Evolutionary conservation across 2,888 invertebrate genomes (phyloP).

Genomic region (Polyploca ridens): DNA sequence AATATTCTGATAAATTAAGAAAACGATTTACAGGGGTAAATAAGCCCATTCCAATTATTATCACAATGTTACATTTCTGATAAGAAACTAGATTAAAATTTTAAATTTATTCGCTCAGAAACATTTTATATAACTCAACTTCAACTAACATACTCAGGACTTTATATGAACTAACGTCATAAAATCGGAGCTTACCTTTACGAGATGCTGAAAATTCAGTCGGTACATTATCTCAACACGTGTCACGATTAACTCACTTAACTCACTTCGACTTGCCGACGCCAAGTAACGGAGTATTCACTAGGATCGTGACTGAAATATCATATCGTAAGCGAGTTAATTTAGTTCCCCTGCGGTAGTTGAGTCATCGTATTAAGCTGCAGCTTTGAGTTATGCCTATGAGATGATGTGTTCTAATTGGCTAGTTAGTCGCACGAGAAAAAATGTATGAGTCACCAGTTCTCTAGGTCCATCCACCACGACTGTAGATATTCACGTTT

Average conservation of each 20-base stretch:
- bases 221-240: conserved; percentile 59
- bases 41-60: not conserved
- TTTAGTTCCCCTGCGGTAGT: conserved; percentile 44
- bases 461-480: too few relatives aligned
- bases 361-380: conserved; percentile 16
- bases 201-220: conserved; percentile 28
- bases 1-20: too few relatives aligned
- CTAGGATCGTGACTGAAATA: conserved; percentile 67
- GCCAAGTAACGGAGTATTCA: conserved; percentile 53
- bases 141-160: conserved; percentile 1
- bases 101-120: not conserved
- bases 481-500: too few relatives aligned
- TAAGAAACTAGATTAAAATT: not conserved
- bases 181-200: conserved; percentile 21
- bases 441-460: conserved; percentile 4
- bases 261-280: conserved; percentile 53
- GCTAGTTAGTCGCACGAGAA: not conserved
- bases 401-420: not conserved
- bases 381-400: conserved; percentile 5
- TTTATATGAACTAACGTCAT: conserved; percentile 11
- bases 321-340: conserved; percentile 61
- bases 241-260: conserved; percentile 67
- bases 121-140: not conserved
- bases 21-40: not conserved
- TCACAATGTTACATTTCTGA: not conserved